Percentiles rank a stretch among this genome's conserved stretches.
These are phyloP conservation scores for Eilema griseolum DNA, from an alignment of 2,888 invertebrate species.

Conservation along the genomic window DNA sequence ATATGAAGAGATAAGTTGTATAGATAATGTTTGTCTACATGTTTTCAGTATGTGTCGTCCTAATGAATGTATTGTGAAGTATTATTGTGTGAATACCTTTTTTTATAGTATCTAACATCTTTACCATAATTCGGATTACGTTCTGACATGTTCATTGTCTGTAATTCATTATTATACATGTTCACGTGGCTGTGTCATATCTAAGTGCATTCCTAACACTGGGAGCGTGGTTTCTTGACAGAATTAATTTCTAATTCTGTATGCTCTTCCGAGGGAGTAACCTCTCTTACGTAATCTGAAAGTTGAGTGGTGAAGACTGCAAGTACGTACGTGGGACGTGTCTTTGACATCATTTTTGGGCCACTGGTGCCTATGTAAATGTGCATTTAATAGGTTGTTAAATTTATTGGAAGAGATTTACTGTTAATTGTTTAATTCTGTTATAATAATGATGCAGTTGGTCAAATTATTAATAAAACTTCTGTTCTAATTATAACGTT, in stretches of 20 bases:
- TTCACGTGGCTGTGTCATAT: conserved; percentile 78
- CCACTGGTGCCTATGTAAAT: conserved; percentile 69
- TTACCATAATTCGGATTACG: conserved; percentile 22
- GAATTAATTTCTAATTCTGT: conserved; percentile 71
- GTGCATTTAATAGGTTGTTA: conserved; percentile 86
- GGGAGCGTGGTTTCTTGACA: conserved; percentile 76
- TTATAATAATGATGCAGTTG: conserved; percentile 68
- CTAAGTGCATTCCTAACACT: conserved; percentile 79
- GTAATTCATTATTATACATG: conserved; percentile 48
- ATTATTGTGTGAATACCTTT: conserved; percentile 31
- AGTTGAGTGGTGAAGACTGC: conserved; percentile 53
- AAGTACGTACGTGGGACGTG: conserved; percentile 36
- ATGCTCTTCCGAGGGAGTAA: conserved; percentile 61
- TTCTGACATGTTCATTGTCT: conserved; percentile 32
- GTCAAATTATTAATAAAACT: conserved; percentile 52
- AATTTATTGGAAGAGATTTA: conserved; percentile 79
- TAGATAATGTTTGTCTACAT: conserved; percentile 27
- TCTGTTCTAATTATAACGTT: conserved; percentile 45
- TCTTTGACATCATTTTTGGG: conserved; percentile 63
- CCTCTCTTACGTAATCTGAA: conserved; percentile 42
- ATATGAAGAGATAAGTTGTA: conserved; percentile 24
- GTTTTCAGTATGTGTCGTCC: conserved; percentile 32
- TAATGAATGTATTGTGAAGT: conserved; percentile 32
- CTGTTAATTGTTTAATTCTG: conserved; percentile 81
- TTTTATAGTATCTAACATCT: conserved; percentile 26